phyloP scores from a whole-genome alignment of 2,888 invertebrate genomes.

The Eueremaeus valkanovi region DNA sequence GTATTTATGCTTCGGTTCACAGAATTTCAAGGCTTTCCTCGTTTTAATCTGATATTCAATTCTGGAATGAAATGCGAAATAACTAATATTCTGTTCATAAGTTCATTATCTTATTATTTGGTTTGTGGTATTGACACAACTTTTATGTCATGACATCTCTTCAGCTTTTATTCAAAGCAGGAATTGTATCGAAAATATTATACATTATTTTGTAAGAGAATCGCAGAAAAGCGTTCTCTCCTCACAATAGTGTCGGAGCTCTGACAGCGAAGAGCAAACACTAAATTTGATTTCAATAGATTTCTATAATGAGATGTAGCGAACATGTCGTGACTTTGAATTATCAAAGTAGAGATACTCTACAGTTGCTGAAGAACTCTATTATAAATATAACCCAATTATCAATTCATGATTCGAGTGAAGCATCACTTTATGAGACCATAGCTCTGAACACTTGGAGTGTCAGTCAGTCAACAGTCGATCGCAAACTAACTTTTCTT shows the following conservation, averaged over 20 bases:
- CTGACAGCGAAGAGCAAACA: constrained; percentile 6
- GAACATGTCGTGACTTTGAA: too few relatives aligned
- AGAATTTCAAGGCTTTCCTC: too few relatives aligned
- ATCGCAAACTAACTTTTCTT: not conserved
- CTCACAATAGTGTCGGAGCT: not conserved
- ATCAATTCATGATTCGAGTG: constrained; percentile 13
- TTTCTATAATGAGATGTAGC: not conserved
- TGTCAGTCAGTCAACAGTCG: too few relatives aligned
- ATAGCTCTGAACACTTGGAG: not conserved
- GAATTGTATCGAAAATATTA: not conserved
- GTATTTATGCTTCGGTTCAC: too few relatives aligned
- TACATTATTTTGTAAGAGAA: not conserved
- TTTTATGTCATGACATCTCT: constrained; percentile 27
- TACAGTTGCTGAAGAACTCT: too few relatives aligned
- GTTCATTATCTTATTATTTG: constrained; percentile 20
- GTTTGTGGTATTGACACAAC: constrained; percentile 25
- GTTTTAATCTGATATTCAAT: not conserved
- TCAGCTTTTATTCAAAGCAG: constrained; percentile 10
- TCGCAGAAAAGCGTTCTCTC: not conserved
- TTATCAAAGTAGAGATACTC: too few relatives aligned
- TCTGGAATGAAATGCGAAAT: not conserved
- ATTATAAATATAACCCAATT: too few relatives aligned
- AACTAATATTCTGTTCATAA: not conserved
- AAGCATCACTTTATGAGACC: not conserved
- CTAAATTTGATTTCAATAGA: constrained; percentile 8